Percentiles rank a stretch among this genome's conserved stretches.
These are phyloP conservation scores for Triplophysa rosa DNA, from an alignment of 2,113 vertebrate genomes.

Conservation along the genomic window DNA sequence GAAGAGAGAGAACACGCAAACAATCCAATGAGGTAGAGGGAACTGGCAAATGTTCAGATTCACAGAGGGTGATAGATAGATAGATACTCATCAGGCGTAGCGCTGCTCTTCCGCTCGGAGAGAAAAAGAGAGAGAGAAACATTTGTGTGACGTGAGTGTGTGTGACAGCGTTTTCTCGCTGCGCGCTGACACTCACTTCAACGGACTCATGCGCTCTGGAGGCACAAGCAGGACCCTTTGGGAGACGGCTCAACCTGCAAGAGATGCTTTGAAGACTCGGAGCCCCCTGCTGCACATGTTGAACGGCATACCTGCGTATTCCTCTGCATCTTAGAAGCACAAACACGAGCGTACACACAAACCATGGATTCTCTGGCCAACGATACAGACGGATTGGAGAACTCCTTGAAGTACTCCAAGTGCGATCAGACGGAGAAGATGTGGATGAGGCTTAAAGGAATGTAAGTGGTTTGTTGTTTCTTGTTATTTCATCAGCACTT, in stretches of 20 bases:
- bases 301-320: conserved; percentile 46
- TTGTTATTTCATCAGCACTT: background rate
- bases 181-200: conserved; percentile 37
- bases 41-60: conserved; percentile 21
- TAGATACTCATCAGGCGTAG: conserved; percentile 17
- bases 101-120: conserved; percentile 41
- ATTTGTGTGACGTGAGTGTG: conserved; percentile 38
- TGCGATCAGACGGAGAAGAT: conserved; percentile 63
- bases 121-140: conserved; percentile 41
- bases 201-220: conserved; percentile 43
- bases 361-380: conserved; percentile 55
- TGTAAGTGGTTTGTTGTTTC: conserved; percentile 56
- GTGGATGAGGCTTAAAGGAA: conserved; percentile 65
- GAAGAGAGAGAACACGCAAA: background rate
- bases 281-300: conserved; percentile 44
- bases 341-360: background rate
- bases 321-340: conserved; percentile 33
- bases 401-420: conserved; percentile 59
- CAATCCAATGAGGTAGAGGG: background rate
- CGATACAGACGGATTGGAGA: conserved; percentile 59
- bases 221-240: conserved; percentile 28
- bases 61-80: background rate
- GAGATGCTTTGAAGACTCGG: conserved; percentile 51
- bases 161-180: conserved; percentile 44
- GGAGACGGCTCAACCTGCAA: conserved; percentile 31